Base-by-base conservation (phyloP, 2,113 vertebrate genomes). In the Paracanthobrama guichenoti region DNA sequence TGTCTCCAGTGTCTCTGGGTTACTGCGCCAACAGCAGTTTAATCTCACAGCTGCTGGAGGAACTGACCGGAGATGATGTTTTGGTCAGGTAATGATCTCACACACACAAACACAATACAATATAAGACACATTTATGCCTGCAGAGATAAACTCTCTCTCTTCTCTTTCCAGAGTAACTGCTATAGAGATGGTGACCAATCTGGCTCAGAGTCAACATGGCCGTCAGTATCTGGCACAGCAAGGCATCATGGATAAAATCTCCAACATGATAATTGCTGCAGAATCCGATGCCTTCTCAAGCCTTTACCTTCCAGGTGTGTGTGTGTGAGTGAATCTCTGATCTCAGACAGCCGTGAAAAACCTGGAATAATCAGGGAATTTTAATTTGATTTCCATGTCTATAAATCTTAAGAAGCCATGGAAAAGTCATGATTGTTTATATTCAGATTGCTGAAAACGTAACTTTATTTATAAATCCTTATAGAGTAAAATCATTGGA, bases 251-350 rank as follows among this genome's bases (percentile, higher is more conserved):
- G 14, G 96, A 97, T 75, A 96, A 94, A 86, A 95, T 99, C 89
- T 97, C 97, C 3, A 98, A 98, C 90, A 97, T 99, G 94, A 97
- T 99, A 55, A 91, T 95, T 8, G 96, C 95, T 0, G 96, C 97
- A 0, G 95, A 98, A 18, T 94, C 95, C 0, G 98, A 99, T 87
- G 94, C 98, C 8, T 96, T 99, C 81, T 97, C 96, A 14, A 93
- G 94, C 74, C 95, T 99, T 88, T 99, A 99, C 87, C 89, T 99
- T 84, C 97, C 98, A 92, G 98, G 98, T 99, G 73, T 91, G 86
- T 11, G 9, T 74, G 11, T n/a, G 42, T 48, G 44, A n/a, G n/a
- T n/a, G n/a, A n/a, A n/a, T 26, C 3, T 26, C 59, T 28, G 24
- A 26, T 60, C n/a, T 13, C 11, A 13, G 59, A 59, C 6, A 20